Base-by-base conservation (phyloP, 1,140 invertebrate genomes). In the Drosophila busckii region DNA sequence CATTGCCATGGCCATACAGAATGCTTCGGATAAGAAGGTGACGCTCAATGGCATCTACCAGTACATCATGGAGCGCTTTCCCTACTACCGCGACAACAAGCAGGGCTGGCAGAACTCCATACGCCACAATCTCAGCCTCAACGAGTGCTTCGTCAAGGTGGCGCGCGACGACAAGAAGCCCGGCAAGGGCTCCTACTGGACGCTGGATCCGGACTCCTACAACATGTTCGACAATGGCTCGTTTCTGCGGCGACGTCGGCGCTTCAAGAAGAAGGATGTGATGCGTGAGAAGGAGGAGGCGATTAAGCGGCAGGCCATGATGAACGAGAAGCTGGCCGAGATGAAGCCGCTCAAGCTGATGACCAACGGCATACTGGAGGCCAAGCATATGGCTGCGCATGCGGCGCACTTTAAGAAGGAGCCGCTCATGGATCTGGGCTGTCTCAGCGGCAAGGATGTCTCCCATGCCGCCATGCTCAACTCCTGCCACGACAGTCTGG, bases 201-300 rank as follows among this genome's bases (percentile, higher is more conserved):
- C 96, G 0, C 88, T 99, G 16, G 96, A 99, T 85, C 97, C 97
- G 0, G 97, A 98, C 83, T 96, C 93, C 0, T 96, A 97, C 80
- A 98, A 98, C 87, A 99, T 99, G 98, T 99, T 99, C 88, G 97
- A 99, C 80, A 98, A 99, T 78, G 97, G 98, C 0, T 97, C 95
- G 5, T 98, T 97, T 85, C 89, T 98, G 52, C 90, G 97, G n/a
- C 91, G 97, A 5, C 89, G 96, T 22, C 90, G 96, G 52, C 92
- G 97, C 2, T 99, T 99, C 88, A 99, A 99, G 89, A 98, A 98
- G 89, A 98, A 98, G 85, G 96, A 98, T 86, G 95, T 93, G 0
- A 73, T 95, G 12, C 92, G 93, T 61, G 95, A 97, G 73, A 96
- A 96, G 70, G 95, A 97, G 64, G 95, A 96, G 71, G 93, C 93